Evolutionary conservation across 2,113 vertebrate genomes (phyloP).

Genomic region (Todiramphus chloris): DNA sequence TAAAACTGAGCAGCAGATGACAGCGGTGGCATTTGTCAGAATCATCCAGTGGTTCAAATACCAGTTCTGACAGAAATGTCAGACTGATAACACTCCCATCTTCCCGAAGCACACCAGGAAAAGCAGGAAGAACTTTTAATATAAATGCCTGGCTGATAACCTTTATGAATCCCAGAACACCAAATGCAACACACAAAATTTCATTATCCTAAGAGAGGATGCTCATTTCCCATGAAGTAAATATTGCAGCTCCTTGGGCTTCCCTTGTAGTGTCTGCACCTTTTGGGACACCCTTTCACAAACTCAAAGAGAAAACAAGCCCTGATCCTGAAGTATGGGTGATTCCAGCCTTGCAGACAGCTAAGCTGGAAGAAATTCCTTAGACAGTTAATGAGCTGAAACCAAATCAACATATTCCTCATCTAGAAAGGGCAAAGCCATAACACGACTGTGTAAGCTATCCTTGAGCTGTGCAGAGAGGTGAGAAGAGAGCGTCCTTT

Average conservation of each 20-base stretch:
- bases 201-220: constrained; percentile 74
- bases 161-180: constrained; percentile 85
- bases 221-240: constrained; percentile 54
- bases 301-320: not conserved
- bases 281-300: not conserved
- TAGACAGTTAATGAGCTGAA: constrained; percentile 30
- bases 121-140: constrained; percentile 72
- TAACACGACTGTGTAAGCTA: not conserved
- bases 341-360: not conserved
- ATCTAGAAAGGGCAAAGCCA: constrained; percentile 14
- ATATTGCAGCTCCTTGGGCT: not conserved
- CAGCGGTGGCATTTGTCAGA: constrained; percentile 95
- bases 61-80: constrained; percentile 96
- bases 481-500: constrained; percentile 4
- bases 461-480: constrained; percentile 13
- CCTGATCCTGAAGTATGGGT: not conserved
- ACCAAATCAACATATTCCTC: constrained; percentile 38
- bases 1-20: constrained; percentile 89
- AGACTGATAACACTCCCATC: constrained; percentile 84
- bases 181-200: constrained; percentile 73
- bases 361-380: not conserved
- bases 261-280: not conserved
- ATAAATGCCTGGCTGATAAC: constrained; percentile 88
- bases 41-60: constrained; percentile 92
- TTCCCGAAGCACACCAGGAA: constrained; percentile 59